A percentile compares a stretch with the other conserved stretches of the same genome.
These are phyloP conservation scores for Dugesia japonica DNA, from an alignment of 2,888 invertebrate genomes.

Conservation along the genomic window DNA sequence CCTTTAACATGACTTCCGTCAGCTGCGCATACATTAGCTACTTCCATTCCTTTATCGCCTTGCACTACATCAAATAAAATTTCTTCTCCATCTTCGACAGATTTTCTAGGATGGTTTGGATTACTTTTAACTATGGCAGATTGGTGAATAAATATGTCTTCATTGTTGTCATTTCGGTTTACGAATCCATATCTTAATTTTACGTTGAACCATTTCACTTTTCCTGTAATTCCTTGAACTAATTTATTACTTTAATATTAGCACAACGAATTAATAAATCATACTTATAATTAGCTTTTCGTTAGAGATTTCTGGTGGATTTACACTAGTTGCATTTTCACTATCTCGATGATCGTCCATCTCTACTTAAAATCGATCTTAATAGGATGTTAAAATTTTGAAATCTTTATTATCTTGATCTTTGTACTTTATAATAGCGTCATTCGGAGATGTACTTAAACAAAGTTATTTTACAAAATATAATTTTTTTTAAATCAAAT, in stretches of 20 bases:
- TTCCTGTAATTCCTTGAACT: not conserved
- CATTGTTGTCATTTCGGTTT: not conserved
- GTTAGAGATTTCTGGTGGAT: not conserved
- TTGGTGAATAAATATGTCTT: not conserved
- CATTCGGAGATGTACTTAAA: conserved; percentile 11
- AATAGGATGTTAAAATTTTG: conserved; percentile 14
- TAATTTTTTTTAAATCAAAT: too few relatives aligned
- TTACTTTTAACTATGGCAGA: not conserved
- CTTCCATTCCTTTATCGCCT: not conserved
- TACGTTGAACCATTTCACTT: not conserved
- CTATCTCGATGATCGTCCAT: not conserved
- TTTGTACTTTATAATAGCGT: conserved; percentile 20
- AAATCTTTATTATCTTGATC: conserved; percentile 20
- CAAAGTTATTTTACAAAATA: too few relatives aligned
- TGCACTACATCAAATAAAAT: not conserved
- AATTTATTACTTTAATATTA: too few relatives aligned
- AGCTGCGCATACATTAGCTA: not conserved
- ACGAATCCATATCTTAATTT: not conserved
- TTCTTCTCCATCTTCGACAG: not conserved
- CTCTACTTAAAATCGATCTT: not conserved
- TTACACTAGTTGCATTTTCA: not conserved
- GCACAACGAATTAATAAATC: too few relatives aligned
- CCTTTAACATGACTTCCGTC: not conserved
- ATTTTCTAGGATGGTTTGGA: not conserved
- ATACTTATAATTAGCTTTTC: not conserved